Evolutionary conservation across 2,113 vertebrate species (phyloP), one percentile per base, ranked within the genome.

Genomic region (Echinops telfairi): DNA sequence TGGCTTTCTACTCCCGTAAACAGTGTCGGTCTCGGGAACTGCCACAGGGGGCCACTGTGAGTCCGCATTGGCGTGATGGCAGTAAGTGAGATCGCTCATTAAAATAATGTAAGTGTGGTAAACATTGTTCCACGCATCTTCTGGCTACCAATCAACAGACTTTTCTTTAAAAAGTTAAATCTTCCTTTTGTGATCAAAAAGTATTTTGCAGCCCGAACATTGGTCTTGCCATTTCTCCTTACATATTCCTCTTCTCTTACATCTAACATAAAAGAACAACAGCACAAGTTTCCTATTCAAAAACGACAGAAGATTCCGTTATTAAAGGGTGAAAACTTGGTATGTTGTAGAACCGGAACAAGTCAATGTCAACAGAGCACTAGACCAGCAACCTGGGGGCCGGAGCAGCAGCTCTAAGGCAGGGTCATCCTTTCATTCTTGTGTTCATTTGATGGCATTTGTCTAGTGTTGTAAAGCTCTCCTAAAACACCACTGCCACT

Each of bases 261-360:
- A 86, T 64, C 70, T 94, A 92, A 77, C 75, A 83, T 20, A 84
- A 23, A 66, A 66, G 20, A 93, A 60, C 3, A 70, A 16, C 31
- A 14, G 29, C 27, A n/a, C 31, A n/a, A 71, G 6, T 33, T 31
- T 77, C 17, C 70, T 70, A 31, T 27, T 75, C 2, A 23, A 84
- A 93, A 88, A n/a, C 20, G 3, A 68, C 0, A 12, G 20, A 80
- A 81, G 73, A 75, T 36, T 70, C 29, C 75, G 38, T 66, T 53
- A n/a, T 79, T 47, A 83, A 6, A 23, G 43, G 5, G 17, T 87
- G 10, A 29, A 76, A 80, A 66, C 0, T 25, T 15, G 36, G n/a
- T 1, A 80, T 60, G 19, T 22, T 68, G 25, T 53, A 25, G 4
- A 79, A 11, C 3, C 11, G 2, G 22, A 20, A 22, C 2, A 92